A percentile compares a stretch with the other conserved stretches of the same genome.
Evolutionary conservation across 2,797 vertebrate species (phyloP).

Genomic region (Danio tinwini): DNA sequence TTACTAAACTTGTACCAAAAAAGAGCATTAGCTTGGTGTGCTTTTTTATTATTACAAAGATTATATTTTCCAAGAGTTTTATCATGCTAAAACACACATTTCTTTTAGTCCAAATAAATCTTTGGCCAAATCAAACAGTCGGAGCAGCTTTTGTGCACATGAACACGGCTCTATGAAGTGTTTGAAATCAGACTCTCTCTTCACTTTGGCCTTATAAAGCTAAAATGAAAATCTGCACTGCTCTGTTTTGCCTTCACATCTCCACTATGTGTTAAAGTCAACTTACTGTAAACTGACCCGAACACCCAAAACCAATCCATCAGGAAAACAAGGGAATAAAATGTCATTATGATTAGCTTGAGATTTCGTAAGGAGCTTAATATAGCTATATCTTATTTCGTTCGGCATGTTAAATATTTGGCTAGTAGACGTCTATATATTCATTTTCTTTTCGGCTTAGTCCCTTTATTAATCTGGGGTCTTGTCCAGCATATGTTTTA

Average conservation of each 20-base stretch:
- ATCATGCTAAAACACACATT: too few species aligned
- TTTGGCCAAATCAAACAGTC: conserved; percentile 52
- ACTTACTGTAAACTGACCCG: conserved; percentile 24
- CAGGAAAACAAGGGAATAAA: background rate
- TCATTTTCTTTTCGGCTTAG: too few species aligned
- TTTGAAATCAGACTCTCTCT: conserved; percentile 59
- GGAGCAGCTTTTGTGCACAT: conserved; percentile 54
- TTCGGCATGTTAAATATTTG: background rate
- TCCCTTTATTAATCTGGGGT: too few species aligned
- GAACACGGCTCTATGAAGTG: conserved; percentile 24
- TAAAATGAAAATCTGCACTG: conserved; percentile 56
- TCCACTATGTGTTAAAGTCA: conserved; percentile 41
- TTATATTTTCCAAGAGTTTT: conserved; percentile 9
- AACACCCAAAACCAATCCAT: conserved; percentile 4
- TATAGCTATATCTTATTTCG: background rate
- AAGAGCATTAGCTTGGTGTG: background rate
- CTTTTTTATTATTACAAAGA: background rate
- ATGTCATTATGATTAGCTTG: background rate
- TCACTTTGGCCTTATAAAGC: conserved; percentile 76
- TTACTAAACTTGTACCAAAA: too few species aligned
- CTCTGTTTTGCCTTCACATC: conserved; percentile 32
- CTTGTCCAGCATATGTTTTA: too few species aligned
- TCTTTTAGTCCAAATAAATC: conserved; percentile 20
- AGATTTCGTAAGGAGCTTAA: background rate
- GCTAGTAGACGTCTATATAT: background rate